Percentiles rank a stretch among this genome's conserved stretches.
Evolutionary conservation across 2,888 invertebrate genomes (phyloP).

Genomic region (Cyclophora albipunctata): DNA sequence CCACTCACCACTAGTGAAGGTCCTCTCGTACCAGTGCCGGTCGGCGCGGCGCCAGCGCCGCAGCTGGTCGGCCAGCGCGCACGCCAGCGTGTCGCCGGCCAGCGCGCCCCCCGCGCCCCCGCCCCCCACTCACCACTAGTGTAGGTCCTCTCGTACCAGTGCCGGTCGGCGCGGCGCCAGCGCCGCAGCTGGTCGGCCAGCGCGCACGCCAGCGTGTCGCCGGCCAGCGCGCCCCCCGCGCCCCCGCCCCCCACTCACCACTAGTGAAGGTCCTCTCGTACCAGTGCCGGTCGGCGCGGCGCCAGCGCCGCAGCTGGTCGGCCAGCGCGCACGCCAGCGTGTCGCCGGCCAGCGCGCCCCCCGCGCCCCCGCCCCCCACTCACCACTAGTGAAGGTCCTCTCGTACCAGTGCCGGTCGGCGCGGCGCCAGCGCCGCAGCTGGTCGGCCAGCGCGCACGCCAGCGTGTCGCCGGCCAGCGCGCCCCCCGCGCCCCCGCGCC

Average conservation of each 20-base stretch:
- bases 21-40: conserved; percentile 80
- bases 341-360: conserved; percentile 87
- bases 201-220: conserved; percentile 90
- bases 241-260: conserved; percentile 23
- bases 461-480: conserved; percentile 90
- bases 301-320: conserved; percentile 85
- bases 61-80: conserved; percentile 89
- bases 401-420: conserved; percentile 87
- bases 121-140: conserved; percentile 22
- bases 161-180: conserved; percentile 85
- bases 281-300: conserved; percentile 90
- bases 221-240: conserved; percentile 87
- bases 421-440: conserved; percentile 84
- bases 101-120: conserved; percentile 86
- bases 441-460: conserved; percentile 88
- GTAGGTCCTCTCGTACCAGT: conserved; percentile 75
- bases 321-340: conserved; percentile 91
- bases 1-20: conserved; percentile 64
- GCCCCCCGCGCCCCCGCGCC: too few relatives aligned
- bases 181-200: conserved; percentile 89
- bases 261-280: conserved; percentile 30
- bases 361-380: too few relatives aligned
- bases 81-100: conserved; percentile 90
- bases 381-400: conserved; percentile 26
- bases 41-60: conserved; percentile 85